Evolutionary conservation across 2,888 invertebrate genomes (phyloP).

Genomic region (Drosophila nigricruria): DNA sequence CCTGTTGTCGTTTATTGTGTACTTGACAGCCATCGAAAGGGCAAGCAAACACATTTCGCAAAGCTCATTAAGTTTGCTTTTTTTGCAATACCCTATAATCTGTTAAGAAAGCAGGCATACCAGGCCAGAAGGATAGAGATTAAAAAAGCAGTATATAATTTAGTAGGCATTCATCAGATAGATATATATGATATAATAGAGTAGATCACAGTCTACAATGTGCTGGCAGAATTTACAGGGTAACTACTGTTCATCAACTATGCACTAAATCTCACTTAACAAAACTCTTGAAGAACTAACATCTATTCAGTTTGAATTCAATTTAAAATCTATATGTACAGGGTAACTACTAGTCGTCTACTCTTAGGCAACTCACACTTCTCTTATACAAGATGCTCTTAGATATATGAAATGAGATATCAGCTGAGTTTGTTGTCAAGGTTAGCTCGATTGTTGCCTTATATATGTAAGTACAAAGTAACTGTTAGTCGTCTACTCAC

Average conservation of each 20-base stretch:
- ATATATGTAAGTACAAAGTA: not conserved
- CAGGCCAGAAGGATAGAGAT: not conserved
- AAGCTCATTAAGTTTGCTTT: slow-evolving; percentile 73
- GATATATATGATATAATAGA: not conserved
- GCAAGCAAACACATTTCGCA: slow-evolving; percentile 79
- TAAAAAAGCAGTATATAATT: not conserved
- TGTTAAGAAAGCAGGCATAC: not conserved
- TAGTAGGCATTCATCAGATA: not conserved
- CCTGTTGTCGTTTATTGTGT: slow-evolving; percentile 79
- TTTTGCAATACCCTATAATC: slow-evolving; percentile 25
- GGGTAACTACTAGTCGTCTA: slow-evolving; percentile 11
- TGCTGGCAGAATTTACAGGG: not conserved
- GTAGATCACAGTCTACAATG: not conserved
- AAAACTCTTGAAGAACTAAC: too few relatives aligned
- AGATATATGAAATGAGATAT: not conserved
- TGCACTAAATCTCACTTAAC: not conserved
- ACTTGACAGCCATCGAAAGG: slow-evolving; percentile 80
- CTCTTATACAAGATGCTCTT: not conserved
- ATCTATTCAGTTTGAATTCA: not conserved
- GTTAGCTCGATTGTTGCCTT: not conserved
- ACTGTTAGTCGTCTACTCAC: not conserved
- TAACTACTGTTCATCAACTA: not conserved
- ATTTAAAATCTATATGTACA: not conserved
- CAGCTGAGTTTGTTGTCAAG: not conserved
- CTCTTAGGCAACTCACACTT: not conserved